phyloP scores from a whole-genome alignment of 2,888 invertebrate species.

The Aspidiotus rigidus region DNA sequence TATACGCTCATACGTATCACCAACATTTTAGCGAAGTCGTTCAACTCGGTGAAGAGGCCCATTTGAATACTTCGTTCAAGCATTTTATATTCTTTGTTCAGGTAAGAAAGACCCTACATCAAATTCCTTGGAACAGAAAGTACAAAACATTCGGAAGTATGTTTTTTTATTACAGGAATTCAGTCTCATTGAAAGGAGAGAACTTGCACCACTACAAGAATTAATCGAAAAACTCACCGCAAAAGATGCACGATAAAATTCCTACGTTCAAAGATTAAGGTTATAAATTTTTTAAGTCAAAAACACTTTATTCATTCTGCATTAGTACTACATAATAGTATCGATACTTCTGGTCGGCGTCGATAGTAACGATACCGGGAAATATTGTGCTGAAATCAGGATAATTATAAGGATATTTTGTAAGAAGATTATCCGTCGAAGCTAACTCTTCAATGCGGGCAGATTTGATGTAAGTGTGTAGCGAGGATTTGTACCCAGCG shows the following conservation, averaged over 20 bases:
- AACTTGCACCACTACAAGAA: constrained; percentile 93
- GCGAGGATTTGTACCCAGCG: no score
- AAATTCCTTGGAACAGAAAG: constrained; percentile 3
- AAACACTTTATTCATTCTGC: no score
- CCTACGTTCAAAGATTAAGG: no score
- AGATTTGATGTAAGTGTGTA: no score
- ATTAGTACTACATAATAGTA: no score
- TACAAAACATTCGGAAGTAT: background rate
- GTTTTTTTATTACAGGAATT: constrained; percentile 71
- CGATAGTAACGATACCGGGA: no score
- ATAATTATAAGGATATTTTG: no score
- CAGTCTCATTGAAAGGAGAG: constrained; percentile 88
- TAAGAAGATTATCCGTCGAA: no score
- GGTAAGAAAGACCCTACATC: constrained; percentile 45
- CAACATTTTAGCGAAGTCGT: constrained; percentile 98
- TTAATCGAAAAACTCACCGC: constrained; percentile 91
- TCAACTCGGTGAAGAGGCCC: constrained; percentile 94
- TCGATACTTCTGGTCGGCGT: no score
- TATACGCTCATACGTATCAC: constrained; percentile 99
- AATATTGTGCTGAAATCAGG: no score
- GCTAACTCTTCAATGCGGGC: no score
- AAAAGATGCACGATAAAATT: constrained; percentile 69
- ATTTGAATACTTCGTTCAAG: constrained; percentile 98
- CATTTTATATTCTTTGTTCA: constrained; percentile 98
- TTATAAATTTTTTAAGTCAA: no score